Evolutionary conservation across 2,113 vertebrate genomes (phyloP).

Genomic region (Eubucco bourcierii): DNA sequence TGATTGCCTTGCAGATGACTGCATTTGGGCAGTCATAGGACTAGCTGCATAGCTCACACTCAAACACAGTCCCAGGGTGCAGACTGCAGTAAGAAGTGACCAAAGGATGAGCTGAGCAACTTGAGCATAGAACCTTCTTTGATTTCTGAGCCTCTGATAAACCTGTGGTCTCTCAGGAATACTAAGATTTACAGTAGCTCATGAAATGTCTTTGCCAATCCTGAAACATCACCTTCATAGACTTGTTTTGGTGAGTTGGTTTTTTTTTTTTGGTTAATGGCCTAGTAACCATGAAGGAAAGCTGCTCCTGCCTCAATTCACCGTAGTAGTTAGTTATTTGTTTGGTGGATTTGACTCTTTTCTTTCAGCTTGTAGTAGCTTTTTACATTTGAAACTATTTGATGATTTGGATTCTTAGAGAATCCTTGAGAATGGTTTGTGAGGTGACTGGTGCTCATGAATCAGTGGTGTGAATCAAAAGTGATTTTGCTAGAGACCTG

Average conservation of each 20-base stretch:
- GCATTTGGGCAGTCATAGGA: background rate
- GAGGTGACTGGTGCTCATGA: background rate
- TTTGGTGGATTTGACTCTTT: background rate
- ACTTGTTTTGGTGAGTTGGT: background rate
- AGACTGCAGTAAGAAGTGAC: background rate
- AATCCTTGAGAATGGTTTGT: background rate
- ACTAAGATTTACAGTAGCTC: background rate
- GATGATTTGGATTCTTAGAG: background rate
- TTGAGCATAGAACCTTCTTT: background rate
- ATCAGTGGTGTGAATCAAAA: background rate
- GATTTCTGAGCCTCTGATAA: background rate
- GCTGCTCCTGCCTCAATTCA: background rate
- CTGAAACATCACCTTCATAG: background rate
- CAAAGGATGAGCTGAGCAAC: background rate
- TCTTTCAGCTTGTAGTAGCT: background rate
- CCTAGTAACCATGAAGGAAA: background rate
- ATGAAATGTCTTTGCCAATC: background rate
- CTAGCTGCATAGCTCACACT: background rate
- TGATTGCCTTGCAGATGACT: slow-evolving; percentile 1
- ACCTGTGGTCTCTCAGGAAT: background rate
- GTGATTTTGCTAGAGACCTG: background rate
- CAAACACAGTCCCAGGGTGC: background rate
- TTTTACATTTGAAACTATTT: background rate
- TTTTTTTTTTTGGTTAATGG: background rate
- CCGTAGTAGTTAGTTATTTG: background rate